Conservation (phyloP, 1,140 invertebrate genomes). For the Orius laevigatus region DNA sequence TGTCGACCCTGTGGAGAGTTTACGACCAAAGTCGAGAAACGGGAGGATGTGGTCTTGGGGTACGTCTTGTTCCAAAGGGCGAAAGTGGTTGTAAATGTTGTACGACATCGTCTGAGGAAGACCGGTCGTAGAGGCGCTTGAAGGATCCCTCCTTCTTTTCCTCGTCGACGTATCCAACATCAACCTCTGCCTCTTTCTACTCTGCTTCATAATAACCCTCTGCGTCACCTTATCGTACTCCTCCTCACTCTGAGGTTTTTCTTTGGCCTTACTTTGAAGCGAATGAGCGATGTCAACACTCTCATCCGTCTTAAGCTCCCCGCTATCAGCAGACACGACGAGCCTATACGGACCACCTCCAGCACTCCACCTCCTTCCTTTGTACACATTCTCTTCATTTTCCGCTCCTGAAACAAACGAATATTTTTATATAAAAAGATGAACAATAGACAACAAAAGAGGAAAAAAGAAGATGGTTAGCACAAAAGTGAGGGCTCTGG, state of each 20-base stretch:
- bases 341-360: conserved; percentile 12
- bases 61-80: conserved; percentile 18
- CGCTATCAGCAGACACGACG: conserved; percentile 12
- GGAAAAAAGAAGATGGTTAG: no score
- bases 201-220: conserved; percentile 8
- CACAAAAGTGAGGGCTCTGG: no score
- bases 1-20: conserved; percentile 16
- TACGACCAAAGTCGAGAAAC: conserved; percentile 21
- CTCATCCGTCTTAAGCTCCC: conserved; percentile 1
- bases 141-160: not conserved
- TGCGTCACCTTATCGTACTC: conserved; percentile 14
- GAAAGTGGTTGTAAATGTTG: conserved; percentile 20
- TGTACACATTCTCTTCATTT: conserved; percentile 8
- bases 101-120: conserved; percentile 17
- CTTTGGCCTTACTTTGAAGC: conserved; percentile 5
- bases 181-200: conserved; percentile 6
- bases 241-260: conserved; percentile 2
- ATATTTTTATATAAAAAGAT: not conserved
- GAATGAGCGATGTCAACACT: conserved; percentile 2
- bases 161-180: not conserved
- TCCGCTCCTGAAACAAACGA: conserved; percentile 13
- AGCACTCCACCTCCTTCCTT: conserved; percentile 12
- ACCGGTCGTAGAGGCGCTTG: conserved; percentile 11
- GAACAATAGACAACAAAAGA: not conserved
- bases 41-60: conserved; percentile 19